phyloP scores from a whole-genome alignment of 2,797 vertebrate genomes.

The Forpus xanthops region DNA sequence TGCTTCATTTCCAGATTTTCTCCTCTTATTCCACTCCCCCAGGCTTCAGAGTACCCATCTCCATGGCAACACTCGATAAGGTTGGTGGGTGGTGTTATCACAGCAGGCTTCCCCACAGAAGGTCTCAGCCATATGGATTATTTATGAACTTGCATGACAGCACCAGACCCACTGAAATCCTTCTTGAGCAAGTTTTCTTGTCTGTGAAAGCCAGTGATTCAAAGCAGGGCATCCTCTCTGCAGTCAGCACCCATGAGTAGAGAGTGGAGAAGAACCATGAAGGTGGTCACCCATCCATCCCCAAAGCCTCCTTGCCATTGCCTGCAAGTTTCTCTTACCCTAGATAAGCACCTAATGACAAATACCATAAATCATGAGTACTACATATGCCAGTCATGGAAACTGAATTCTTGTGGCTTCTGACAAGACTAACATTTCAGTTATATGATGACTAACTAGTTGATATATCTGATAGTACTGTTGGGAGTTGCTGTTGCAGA shows the following conservation, averaged over 20 bases:
- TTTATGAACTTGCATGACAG: slow-evolving; percentile 69
- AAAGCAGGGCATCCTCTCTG: neutral
- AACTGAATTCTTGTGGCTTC: neutral
- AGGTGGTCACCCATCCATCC: neutral
- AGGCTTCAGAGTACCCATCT: slow-evolving; percentile 58
- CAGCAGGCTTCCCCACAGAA: slow-evolving; percentile 69
- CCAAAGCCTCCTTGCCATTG: neutral
- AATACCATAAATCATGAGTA: neutral
- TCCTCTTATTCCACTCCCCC: slow-evolving; percentile 52
- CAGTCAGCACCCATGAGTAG: neutral
- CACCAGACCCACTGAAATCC: slow-evolving; percentile 52
- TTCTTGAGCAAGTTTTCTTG: slow-evolving; percentile 39
- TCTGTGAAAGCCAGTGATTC: neutral
- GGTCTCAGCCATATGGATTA: slow-evolving; percentile 69
- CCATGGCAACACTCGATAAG: slow-evolving; percentile 69
- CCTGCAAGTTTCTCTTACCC: neutral
- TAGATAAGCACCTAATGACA: neutral
- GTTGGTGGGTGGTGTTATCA: slow-evolving; percentile 70
- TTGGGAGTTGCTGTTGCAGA: neutral
- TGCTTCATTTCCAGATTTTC: slow-evolving; percentile 50
- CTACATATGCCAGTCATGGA: neutral
- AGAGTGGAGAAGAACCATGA: neutral
- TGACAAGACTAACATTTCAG: neutral
- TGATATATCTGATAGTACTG: neutral
- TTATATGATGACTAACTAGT: neutral